Evolutionary conservation across 1,140 invertebrate genomes (phyloP), one percentile per base, ranked within the genome.

Genomic region (Drusus annulatus): DNA sequence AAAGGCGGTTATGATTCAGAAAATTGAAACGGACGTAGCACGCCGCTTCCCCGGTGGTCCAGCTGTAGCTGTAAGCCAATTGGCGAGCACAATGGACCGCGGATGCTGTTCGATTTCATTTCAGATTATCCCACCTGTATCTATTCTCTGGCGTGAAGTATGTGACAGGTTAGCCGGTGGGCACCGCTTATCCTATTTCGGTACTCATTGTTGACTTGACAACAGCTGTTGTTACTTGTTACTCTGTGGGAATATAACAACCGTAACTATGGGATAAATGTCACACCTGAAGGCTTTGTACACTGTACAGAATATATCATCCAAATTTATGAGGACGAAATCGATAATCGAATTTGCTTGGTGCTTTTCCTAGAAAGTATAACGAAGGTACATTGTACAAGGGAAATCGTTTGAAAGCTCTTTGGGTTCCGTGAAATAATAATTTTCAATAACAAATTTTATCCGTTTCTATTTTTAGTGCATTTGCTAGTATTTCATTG

Each of bases 1-100:
- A 60, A 60, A 19, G 56, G 56, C 56, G 56, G 56, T 60, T 60
- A 60, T 19, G 56, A 19, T 60, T 17, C 56, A 60, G 36, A 45
- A 45, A 60, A 60, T 60, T 60, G 56, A 60, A 60, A 21, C 23
- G 23, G 19, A 19, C 19, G 56, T 60, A 45, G 13, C 13, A 13
- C 36, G 7, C 36, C 36, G 36, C 56, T 60, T 19, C 56, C 10
- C 56, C 56, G 56, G 56, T 60, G 56, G 56, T 60, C 56, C 17
- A 2, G 36, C 19, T 21, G 23, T 23, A 8, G 17, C 56, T 15
- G 17, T 19, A 60, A 28, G 17, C 56, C 56, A 23, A 60, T 60
- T 60, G 17, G 56, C 56, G 56, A 23, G n/a, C n/a, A 60, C 56
- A 60, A 60, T 60, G 56, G 56, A 60, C 56, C 56, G 10, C 15